Base-by-base conservation (phyloP, 53 echinoderm and acorn worm genomes). In the Astropecten irregularis region DNA sequence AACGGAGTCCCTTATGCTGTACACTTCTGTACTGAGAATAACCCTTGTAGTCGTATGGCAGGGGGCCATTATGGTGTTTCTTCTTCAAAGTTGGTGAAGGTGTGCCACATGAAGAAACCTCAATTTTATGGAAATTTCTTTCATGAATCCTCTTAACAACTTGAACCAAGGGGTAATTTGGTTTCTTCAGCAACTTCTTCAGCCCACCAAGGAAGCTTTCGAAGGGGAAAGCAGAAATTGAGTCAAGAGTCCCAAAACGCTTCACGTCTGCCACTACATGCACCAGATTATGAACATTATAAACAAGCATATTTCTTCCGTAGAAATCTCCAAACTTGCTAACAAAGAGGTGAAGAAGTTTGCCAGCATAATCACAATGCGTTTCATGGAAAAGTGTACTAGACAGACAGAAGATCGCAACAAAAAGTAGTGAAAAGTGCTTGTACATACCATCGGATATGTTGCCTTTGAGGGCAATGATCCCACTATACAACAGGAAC, bases 261-360 rank as follows among this genome's bases (percentile, higher is more conserved):
- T 47, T 61, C 26, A 62, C 73, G 48, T 85, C 85, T 37, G 56
- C 49, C 29, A 74, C 66, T 60, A 73, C 4, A 20, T 85, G 85
- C 25, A 85, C 25, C 35, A 90, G 59, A 3, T 69, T 49, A 85
- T 90, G 90, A 9, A 90, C 85, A 81, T 90, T 90, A 40, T 90
- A 90, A 22, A 85, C 81, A 29, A 85, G 21, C 57, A 51, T 42
- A 40, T 82, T 40, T 36, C 49, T 79, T 16, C 81, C 81, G 71
- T 87, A 87, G 14, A 87, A 16, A 18, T 69, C 49, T 19, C 81
- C 69, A 39, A 36, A 87, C 67, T 87, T 58, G 25, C 47, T 18
- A 16, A 87, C 88, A 82, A 87, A 87, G n/a, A 81, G 14, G 5
- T 50, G 46, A 29, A 87, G 70, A 19, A 87, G 58, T 38, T 71